phyloP scores from a whole-genome alignment of 2,888 invertebrate species.

The Flexamia atlantica region DNA sequence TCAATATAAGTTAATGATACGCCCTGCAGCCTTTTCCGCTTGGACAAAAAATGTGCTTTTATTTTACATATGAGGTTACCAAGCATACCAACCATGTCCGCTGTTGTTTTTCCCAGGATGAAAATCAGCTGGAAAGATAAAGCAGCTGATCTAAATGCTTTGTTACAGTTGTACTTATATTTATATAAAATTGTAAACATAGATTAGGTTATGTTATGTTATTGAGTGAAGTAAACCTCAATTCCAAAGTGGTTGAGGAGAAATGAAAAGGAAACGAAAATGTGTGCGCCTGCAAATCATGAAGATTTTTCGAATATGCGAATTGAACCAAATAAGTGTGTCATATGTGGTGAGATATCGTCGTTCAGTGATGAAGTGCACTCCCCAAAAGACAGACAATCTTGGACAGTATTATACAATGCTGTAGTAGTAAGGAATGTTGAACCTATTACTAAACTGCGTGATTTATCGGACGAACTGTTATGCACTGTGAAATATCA shows the following conservation, averaged over 20 bases:
- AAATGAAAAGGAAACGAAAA: not conserved
- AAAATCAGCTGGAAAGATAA: not conserved
- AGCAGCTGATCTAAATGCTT: not conserved
- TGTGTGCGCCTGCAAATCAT: not conserved
- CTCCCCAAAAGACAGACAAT: constrained; percentile 31
- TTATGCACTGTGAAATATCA: constrained; percentile 24
- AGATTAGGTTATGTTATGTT: not conserved
- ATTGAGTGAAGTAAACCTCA: not conserved
- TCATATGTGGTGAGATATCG: constrained; percentile 12
- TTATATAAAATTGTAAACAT: not conserved
- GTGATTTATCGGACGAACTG: constrained; percentile 32
- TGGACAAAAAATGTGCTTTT: not conserved
- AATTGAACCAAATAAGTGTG: not conserved
- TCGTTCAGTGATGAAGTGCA: constrained; percentile 24
- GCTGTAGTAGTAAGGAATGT: constrained; percentile 24
- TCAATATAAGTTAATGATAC: not conserved
- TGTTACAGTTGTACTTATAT: not conserved
- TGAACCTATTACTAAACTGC: constrained; percentile 39
- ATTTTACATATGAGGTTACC: not conserved
- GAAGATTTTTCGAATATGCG: not conserved
- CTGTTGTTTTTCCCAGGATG: not conserved
- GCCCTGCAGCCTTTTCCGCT: not conserved
- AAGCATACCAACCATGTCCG: not conserved
- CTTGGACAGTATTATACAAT: constrained; percentile 18
- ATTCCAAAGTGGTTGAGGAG: not conserved